A percentile compares a stretch with the other conserved stretches of the same genome.
Evolutionary conservation across 2,888 invertebrate species (phyloP).

Genomic region (Pristionchus arcanus): DNA sequence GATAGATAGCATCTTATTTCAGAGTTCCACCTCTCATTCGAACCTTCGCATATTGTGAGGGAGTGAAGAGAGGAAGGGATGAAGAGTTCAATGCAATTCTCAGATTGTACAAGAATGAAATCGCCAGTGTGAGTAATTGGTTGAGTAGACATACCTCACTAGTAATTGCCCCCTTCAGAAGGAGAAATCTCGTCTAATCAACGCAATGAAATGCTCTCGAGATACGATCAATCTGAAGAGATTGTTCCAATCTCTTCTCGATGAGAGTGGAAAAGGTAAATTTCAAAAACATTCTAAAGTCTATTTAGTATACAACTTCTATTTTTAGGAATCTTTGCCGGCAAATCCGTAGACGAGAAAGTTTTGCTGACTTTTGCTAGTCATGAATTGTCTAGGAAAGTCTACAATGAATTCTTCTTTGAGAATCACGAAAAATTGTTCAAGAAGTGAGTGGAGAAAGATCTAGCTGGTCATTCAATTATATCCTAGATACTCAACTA

Average conservation of each 20-base stretch:
- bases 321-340: conserved; percentile 32
- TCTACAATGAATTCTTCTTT: conserved; percentile 55
- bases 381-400: conserved; percentile 29
- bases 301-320: not conserved
- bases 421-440: conserved; percentile 50
- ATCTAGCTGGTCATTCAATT: not conserved
- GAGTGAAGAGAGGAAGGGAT: conserved; percentile 64
- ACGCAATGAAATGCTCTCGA: conserved; percentile 32
- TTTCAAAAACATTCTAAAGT: not conserved
- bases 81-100: conserved; percentile 47
- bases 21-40: conserved; percentile 66
- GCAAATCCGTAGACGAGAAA: not conserved
- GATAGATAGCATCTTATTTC: not conserved
- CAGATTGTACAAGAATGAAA: conserved; percentile 31
- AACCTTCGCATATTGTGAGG: conserved; percentile 66
- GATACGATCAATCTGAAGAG: conserved; percentile 42
- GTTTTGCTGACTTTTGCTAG: not conserved
- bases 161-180: not conserved
- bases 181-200: conserved; percentile 46
- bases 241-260: conserved; percentile 45
- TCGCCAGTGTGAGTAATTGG: conserved; percentile 15
- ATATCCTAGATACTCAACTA: not conserved
- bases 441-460: conserved; percentile 41
- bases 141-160: not conserved
- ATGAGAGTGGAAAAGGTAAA: conserved; percentile 1